These are phyloP conservation scores for Ophraella communa DNA, from an alignment of 2,888 invertebrate genomes.

Conservation along the genomic window DNA sequence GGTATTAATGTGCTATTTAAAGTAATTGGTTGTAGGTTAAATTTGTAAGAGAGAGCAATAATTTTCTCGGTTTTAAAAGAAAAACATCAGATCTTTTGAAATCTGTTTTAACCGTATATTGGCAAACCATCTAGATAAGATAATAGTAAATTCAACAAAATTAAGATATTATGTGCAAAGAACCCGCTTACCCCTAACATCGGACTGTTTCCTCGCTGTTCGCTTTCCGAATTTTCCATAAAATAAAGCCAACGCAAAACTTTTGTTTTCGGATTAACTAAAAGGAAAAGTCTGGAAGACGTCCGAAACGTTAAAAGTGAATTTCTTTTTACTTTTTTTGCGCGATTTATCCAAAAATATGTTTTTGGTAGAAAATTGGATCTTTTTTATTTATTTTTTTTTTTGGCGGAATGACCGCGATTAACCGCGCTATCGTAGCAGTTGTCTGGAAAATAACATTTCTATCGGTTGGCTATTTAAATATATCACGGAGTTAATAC, in stretches of 20 bases:
- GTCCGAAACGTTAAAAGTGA: neutral
- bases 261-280: neutral
- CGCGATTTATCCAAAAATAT: slow-evolving; percentile 11
- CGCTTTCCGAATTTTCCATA: neutral
- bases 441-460: slow-evolving; percentile 28
- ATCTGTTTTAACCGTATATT: too few species aligned
- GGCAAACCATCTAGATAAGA: too few species aligned
- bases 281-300: slow-evolving; percentile 2
- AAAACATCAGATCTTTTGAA: too few species aligned
- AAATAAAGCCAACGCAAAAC: neutral
- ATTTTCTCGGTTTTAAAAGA: too few species aligned
- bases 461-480: slow-evolving; percentile 21
- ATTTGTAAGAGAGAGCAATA: too few species aligned
- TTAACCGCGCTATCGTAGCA: slow-evolving; percentile 25
- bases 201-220: neutral
- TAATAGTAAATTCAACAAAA: too few species aligned
- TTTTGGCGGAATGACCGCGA: neutral
- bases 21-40: too few species aligned
- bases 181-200: neutral
- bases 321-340: neutral
- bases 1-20: too few species aligned
- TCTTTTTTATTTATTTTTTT: too few species aligned
- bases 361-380: slow-evolving; percentile 12
- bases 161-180: neutral
- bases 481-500: slow-evolving; percentile 28